Evolutionary conservation across 2,797 vertebrate species (phyloP).

Genomic region (Phoeniculus purpureus): DNA sequence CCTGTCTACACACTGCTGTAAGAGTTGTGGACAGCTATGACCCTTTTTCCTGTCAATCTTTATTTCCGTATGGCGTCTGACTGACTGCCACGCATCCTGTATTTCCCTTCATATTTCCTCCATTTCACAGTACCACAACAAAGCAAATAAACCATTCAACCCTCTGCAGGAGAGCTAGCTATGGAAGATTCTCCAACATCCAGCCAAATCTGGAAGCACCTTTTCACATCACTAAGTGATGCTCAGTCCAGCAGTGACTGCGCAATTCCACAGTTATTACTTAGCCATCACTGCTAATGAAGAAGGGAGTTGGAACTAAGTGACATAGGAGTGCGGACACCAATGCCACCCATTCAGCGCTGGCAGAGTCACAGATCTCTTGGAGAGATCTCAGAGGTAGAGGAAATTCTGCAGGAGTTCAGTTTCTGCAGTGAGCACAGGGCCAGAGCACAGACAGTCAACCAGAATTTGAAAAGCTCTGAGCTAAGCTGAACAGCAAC

Average conservation of each 20-base stretch:
- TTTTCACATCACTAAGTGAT: background rate
- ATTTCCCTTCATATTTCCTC: background rate
- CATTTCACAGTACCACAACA: background rate
- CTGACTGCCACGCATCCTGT: background rate
- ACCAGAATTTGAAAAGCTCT: background rate
- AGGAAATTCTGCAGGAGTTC: background rate
- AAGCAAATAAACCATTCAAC: background rate
- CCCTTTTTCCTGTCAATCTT: constrained; percentile 19
- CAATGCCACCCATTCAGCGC: background rate
- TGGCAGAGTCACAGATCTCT: background rate
- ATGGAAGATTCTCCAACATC: background rate
- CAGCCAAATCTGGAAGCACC: background rate
- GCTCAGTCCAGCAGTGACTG: background rate
- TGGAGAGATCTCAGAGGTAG: background rate
- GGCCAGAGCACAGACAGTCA: background rate
- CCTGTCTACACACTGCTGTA: background rate
- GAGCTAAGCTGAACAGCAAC: constrained; percentile 25
- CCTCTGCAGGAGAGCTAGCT: background rate
- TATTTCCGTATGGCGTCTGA: background rate
- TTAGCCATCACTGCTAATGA: background rate
- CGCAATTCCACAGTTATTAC: background rate
- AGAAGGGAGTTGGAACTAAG: background rate
- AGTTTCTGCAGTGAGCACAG: background rate
- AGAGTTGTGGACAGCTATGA: background rate
- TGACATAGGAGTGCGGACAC: background rate